phyloP scores from a whole-genome alignment of 2,113 vertebrate species.

The Romanogobio albipinnatus region DNA sequence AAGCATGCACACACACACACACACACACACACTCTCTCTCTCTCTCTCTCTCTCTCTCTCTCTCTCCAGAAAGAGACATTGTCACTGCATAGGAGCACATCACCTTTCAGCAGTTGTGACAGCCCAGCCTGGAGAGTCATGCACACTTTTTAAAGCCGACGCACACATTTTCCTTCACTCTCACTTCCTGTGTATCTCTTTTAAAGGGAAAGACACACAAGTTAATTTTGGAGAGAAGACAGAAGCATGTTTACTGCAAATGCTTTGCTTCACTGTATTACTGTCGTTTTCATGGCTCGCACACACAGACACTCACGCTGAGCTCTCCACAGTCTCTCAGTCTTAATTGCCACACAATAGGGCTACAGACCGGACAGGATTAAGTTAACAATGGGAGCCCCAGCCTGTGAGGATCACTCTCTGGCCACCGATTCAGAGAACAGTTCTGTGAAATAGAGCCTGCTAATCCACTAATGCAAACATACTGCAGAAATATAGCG shows the following conservation, averaged over 20 bases:
- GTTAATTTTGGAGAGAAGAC: neutral
- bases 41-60: neutral
- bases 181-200: conserved; percentile 16
- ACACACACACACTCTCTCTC: neutral
- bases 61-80: conserved; percentile 33
- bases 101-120: conserved; percentile 53
- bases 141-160: conserved; percentile 5
- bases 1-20: neutral
- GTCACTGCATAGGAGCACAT: conserved; percentile 45
- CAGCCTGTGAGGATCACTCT: conserved; percentile 50
- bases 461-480: conserved; percentile 57
- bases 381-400: conserved; percentile 56
- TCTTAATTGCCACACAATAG: conserved; percentile 62
- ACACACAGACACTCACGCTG: conserved; percentile 50
- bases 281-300: conserved; percentile 24
- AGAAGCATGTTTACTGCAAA: conserved; percentile 1
- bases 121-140: conserved; percentile 42
- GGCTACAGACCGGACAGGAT: conserved; percentile 55
- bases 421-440: conserved; percentile 39
- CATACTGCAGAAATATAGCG: conserved; percentile 33
- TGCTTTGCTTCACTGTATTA: neutral
- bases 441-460: conserved; percentile 50
- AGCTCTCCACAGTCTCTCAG: conserved; percentile 50
- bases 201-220: conserved; percentile 20
- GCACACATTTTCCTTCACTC: neutral